These are phyloP conservation scores for Melinaea marsaeus DNA, from an alignment of 2,888 invertebrate genomes.

Conservation along the genomic window DNA sequence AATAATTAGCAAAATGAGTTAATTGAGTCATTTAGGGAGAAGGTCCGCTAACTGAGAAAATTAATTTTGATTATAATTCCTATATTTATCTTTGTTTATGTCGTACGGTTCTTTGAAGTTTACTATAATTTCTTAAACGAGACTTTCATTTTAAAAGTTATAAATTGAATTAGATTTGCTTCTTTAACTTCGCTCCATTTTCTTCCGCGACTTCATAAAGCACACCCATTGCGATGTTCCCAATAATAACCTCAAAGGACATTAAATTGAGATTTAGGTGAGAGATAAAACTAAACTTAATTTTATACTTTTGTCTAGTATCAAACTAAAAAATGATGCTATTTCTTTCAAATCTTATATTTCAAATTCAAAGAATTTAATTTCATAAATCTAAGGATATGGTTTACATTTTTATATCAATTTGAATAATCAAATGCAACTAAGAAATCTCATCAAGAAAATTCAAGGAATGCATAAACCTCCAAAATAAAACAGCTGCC, in stretches of 20 bases:
- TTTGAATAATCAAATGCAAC: too few relatives aligned
- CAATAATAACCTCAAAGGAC: conserved; percentile 74
- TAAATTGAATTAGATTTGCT: conserved; percentile 76
- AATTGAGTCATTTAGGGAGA: not conserved
- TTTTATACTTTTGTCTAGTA: conserved; percentile 27
- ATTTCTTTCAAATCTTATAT: not conserved
- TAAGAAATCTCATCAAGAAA: too few relatives aligned
- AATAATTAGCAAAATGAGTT: too few relatives aligned
- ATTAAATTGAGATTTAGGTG: conserved; percentile 68
- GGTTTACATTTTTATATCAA: too few relatives aligned
- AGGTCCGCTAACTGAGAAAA: conserved; percentile 51
- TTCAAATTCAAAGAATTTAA: not conserved
- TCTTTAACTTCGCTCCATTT: conserved; percentile 76
- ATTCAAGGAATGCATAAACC: too few relatives aligned
- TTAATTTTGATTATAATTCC: conserved; percentile 71
- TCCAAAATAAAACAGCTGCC: too few relatives aligned
- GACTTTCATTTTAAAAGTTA: conserved; percentile 74
- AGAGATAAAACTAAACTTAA: conserved; percentile 26
- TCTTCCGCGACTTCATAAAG: conserved; percentile 75
- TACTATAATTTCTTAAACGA: conserved; percentile 40
- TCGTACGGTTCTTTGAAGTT: too few relatives aligned
- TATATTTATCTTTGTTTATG: conserved; percentile 59
- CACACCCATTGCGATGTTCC: conserved; percentile 74
- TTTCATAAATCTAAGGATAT: not conserved
- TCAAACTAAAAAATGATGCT: conserved; percentile 2